Conservation (phyloP, 2,888 invertebrate species). For the Parnassius apollo region DNA sequence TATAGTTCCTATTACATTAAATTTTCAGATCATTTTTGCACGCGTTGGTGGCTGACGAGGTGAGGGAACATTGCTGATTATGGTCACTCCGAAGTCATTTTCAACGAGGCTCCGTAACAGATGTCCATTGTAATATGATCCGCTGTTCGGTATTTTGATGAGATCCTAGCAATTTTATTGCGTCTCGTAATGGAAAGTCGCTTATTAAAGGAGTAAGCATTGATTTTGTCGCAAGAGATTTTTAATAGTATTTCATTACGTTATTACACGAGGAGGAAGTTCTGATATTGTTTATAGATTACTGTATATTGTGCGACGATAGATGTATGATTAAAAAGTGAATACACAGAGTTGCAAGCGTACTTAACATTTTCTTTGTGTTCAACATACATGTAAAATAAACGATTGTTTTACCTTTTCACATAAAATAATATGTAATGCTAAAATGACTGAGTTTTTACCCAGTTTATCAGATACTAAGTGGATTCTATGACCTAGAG, state of each 20-base stretch:
- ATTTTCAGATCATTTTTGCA: conserved; percentile 22
- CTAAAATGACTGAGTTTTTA: no score
- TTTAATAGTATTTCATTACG: conserved; percentile 16
- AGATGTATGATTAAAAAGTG: conserved; percentile 7
- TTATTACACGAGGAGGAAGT: conserved; percentile 12
- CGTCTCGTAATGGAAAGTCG: conserved; percentile 44
- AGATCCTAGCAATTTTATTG: conserved; percentile 53
- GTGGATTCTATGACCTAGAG: no score
- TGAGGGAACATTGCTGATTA: conserved; percentile 12
- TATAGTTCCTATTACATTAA: conserved; percentile 3
- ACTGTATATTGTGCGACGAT: conserved; percentile 12
- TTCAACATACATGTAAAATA: no score
- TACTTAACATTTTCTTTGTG: no score
- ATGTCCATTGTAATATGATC: conserved; percentile 59
- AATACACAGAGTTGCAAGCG: not conserved
- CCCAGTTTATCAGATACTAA: no score
- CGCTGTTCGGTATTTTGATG: conserved; percentile 69
- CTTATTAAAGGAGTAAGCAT: conserved; percentile 41
- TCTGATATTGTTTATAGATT: conserved; percentile 17
- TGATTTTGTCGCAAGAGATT: conserved; percentile 15
- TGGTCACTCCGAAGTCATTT: conserved; percentile 41
- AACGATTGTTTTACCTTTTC: no score
- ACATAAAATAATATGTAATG: no score
- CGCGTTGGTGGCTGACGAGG: conserved; percentile 7
- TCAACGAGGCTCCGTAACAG: conserved; percentile 51